Percentiles rank a stretch among this genome's conserved stretches.
phyloP scores from a whole-genome alignment of 1,140 invertebrate genomes.

The Macrocentrus cingulum region DNA sequence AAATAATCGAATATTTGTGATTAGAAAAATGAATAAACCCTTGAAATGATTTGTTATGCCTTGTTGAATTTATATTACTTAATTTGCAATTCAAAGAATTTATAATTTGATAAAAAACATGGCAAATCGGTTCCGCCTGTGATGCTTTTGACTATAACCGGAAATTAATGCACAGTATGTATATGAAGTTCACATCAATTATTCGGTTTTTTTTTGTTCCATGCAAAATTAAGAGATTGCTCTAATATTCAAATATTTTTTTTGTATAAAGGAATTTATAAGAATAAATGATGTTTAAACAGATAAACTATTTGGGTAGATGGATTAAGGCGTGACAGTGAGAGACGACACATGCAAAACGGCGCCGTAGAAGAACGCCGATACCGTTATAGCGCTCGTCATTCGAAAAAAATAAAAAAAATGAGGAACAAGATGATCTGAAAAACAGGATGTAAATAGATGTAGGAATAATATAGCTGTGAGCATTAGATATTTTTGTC shows the following conservation, averaged over 20 bases:
- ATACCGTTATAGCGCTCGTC: conserved; percentile 20
- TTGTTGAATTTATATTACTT: background rate
- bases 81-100: conserved; percentile 9
- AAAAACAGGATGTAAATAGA: background rate
- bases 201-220: no score
- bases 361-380: conserved; percentile 22
- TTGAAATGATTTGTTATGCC: no score
- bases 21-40: background rate
- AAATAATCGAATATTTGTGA: background rate
- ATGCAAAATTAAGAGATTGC: no score
- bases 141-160: background rate
- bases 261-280: no score
- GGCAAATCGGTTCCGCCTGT: conserved; percentile 11
- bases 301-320: background rate
- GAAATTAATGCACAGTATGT: no score
- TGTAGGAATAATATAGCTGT: no score
- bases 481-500: no score
- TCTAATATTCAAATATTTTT: no score
- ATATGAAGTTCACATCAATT: no score
- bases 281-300: no score
- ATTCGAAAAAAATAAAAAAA: background rate
- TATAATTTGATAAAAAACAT: background rate
- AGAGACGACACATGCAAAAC: conserved; percentile 28
- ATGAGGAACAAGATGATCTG: background rate
- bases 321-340: conserved; percentile 27